Conservation (phyloP, 2,888 invertebrate genomes). For the Microchrysa polita region DNA sequence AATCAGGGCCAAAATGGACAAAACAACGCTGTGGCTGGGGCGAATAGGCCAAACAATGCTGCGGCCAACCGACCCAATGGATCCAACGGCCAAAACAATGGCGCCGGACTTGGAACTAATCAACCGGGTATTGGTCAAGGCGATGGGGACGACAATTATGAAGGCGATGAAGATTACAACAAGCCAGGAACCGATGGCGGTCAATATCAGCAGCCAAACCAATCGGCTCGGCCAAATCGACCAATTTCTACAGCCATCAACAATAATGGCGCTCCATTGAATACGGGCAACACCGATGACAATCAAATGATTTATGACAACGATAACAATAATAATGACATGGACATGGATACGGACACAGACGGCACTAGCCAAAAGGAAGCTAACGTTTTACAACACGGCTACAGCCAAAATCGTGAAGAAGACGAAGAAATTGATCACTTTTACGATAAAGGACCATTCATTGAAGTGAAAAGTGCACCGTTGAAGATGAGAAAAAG, state of each 20-base stretch:
- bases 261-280: neutral
- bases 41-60: neutral
- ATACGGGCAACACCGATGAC: neutral
- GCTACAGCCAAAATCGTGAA: neutral
- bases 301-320: neutral
- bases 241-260: neutral
- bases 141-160: no score
- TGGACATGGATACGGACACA: neutral
- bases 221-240: neutral
- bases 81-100: neutral
- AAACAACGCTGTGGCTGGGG: neutral
- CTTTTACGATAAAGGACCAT: slow-evolving; percentile 30
- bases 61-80: neutral
- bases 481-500: neutral
- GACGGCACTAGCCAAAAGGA: neutral
- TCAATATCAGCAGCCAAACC: no score
- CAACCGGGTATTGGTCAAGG: no score
- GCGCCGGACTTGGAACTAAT: no score
- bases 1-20: neutral
- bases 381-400: neutral
- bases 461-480: slow-evolving; percentile 25
- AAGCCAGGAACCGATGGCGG: no score
- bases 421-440: slow-evolving; percentile 27
- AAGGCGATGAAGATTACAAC: no score
- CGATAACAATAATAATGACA: neutral